Percentiles rank a stretch among this genome's conserved stretches.
phyloP scores from a whole-genome alignment of 2,888 invertebrate genomes.

The Miltochrista miniata region DNA sequence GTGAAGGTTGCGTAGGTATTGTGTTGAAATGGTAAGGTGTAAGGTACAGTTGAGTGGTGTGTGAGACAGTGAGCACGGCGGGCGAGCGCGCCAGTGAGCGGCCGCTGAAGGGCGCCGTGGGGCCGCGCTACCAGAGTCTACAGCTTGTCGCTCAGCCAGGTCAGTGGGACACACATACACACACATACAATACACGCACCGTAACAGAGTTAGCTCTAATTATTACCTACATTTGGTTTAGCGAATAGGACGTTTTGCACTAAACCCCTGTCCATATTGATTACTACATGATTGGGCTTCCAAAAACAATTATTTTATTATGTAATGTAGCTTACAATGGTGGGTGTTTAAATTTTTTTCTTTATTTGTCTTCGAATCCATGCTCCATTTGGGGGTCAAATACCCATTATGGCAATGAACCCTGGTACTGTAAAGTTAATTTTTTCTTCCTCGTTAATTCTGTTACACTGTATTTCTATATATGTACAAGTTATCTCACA shows the following conservation, averaged over 20 bases:
- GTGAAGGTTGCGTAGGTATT: no score
- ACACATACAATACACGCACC: neutral
- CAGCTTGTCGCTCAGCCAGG: constrained; percentile 87
- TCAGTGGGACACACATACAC: constrained; percentile 45
- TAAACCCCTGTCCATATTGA: neutral
- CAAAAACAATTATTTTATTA: no score
- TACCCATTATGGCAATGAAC: no score
- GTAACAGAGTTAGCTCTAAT: neutral
- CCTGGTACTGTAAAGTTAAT: no score
- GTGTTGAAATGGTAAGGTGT: neutral
- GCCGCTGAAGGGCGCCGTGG: constrained; percentile 71
- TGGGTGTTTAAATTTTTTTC: no score
- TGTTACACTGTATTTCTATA: constrained; percentile 11
- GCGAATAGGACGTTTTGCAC: no score
- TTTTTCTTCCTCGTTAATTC: constrained; percentile 1
- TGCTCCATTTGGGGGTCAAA: no score
- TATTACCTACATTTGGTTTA: neutral
- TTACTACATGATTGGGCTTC: no score
- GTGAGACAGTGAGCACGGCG: constrained; percentile 26
- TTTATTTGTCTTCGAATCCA: no score
- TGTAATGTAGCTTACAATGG: no score
- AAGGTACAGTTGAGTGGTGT: constrained; percentile 1
- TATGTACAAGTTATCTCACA: constrained; percentile 4
- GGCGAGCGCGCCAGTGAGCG: constrained; percentile 28
- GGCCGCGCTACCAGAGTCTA: constrained; percentile 86